phyloP scores from a whole-genome alignment of 2,888 invertebrate genomes.

The Andrena praecox region DNA sequence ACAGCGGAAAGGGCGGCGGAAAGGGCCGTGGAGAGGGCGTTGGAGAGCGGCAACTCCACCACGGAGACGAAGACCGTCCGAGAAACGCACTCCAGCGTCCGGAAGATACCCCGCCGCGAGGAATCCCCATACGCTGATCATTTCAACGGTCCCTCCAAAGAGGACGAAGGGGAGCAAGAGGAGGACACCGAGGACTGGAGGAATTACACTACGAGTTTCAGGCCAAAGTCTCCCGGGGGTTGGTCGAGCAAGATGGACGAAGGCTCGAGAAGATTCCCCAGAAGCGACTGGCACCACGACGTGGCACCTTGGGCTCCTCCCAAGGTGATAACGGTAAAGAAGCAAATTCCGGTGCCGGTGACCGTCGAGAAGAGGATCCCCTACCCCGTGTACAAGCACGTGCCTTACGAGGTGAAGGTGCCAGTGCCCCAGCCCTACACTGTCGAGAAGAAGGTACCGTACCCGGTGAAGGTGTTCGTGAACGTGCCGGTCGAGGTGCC shows the following conservation, averaged over 20 bases:
- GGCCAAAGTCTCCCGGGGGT: background rate
- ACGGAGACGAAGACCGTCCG: constrained; percentile 78
- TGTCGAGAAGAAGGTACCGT: constrained; percentile 87
- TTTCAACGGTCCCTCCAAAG: background rate
- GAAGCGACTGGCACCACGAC: constrained; percentile 31
- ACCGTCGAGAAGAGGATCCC: constrained; percentile 90
- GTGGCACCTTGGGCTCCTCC: constrained; percentile 23
- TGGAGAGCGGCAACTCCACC: constrained; percentile 79
- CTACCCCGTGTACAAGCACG: constrained; percentile 88
- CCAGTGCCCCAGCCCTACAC: constrained; percentile 88
- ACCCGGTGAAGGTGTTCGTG: constrained; percentile 85
- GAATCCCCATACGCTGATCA: constrained; percentile 26
- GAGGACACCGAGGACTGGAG: constrained; percentile 55
- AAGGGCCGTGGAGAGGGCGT: constrained; percentile 80
- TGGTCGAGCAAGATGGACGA: constrained; percentile 27
- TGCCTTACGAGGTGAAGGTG: constrained; percentile 89
- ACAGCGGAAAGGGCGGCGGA: constrained; percentile 82
- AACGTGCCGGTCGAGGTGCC: constrained; percentile 76
- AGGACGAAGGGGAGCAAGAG: constrained; percentile 24
- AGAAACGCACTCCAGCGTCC: constrained; percentile 78
- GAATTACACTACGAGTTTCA: background rate
- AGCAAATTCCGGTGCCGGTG: constrained; percentile 73
- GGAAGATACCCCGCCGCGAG: constrained; percentile 60
- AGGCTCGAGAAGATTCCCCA: constrained; percentile 40
- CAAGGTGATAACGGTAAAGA: constrained; percentile 60